These are phyloP conservation scores for Dendrocincla fuliginosa DNA, from an alignment of 2,797 vertebrate species.

Conservation along the genomic window DNA sequence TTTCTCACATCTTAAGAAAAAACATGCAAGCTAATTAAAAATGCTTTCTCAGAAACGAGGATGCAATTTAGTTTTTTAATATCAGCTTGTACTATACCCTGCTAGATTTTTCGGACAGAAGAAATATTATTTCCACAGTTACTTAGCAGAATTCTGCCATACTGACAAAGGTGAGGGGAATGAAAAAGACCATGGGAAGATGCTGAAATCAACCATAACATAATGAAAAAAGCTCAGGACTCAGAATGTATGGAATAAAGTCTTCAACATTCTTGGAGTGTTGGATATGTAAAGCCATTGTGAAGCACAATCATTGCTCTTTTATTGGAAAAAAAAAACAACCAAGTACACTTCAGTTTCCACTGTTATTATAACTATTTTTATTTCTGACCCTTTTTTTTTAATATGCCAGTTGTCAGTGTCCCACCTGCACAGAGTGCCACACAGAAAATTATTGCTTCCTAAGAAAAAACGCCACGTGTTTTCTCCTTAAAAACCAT, in stretches of 20 bases:
- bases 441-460: not conserved
- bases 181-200: not conserved
- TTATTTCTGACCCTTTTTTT: not conserved
- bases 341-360: accelerated
- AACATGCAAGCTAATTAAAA: not conserved
- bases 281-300: not conserved
- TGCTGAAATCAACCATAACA: not conserved
- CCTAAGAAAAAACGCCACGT: not conserved
- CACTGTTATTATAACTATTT: not conserved
- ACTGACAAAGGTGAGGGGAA: not conserved
- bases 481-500: not conserved
- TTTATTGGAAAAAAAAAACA: not conserved
- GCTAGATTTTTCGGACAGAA: not conserved
- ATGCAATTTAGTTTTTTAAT: not conserved
- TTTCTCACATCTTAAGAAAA: not conserved
- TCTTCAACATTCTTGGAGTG: not conserved
- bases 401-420: not conserved
- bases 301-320: not conserved
- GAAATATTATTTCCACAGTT: not conserved
- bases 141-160: not conserved
- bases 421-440: not conserved
- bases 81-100: not conserved
- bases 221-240: not conserved
- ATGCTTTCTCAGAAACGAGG: not conserved
- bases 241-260: not conserved